These are phyloP conservation scores for Paraescarpia echinospica DNA, from an alignment of 1,140 invertebrate species.

Conservation along the genomic window DNA sequence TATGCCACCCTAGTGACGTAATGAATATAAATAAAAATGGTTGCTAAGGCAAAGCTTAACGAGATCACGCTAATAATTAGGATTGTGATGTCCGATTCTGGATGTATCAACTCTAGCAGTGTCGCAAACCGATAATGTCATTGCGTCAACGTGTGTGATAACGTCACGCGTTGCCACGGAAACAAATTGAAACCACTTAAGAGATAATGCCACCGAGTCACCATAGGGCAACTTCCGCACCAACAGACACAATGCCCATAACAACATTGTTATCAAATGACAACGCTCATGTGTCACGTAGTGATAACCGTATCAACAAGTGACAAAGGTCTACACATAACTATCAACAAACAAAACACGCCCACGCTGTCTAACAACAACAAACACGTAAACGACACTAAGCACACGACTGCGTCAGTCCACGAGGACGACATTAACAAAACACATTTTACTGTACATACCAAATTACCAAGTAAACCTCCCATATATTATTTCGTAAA, in stretches of 20 bases:
- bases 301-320: background rate
- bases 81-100: too few species aligned
- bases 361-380: background rate
- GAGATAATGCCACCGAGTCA: background rate
- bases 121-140: background rate
- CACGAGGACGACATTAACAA: background rate
- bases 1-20: too few species aligned
- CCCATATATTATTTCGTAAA: background rate
- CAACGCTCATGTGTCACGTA: background rate
- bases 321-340: background rate
- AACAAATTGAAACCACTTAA: background rate
- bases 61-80: too few species aligned
- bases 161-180: background rate
- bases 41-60: too few species aligned
- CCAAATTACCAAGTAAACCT: background rate
- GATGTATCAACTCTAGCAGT: background rate
- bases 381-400: background rate
- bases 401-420: background rate
- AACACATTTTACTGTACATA: background rate
- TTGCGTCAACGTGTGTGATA: background rate
- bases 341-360: constrained; percentile 1
- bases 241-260: background rate
- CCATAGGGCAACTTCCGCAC: background rate
- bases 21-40: too few species aligned
- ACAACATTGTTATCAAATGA: background rate